Base-by-base conservation (phyloP, 2,888 invertebrate species). In the Choristoneura rosaceana region DNA sequence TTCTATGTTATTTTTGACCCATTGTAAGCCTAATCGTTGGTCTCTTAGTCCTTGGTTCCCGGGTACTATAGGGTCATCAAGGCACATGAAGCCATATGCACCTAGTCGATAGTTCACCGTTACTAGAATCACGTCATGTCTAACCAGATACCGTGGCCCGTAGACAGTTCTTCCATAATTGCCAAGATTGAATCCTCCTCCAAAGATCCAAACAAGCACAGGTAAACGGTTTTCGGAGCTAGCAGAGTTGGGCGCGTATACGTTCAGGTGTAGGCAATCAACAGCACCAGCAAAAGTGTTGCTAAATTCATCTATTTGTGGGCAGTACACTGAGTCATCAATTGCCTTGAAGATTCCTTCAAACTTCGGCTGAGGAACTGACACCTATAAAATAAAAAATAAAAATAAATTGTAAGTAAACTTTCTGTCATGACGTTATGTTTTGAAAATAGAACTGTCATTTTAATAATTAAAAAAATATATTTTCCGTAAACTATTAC, bases 31-130 rank as follows among this genome's bases (percentile, higher is more conserved):
- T 12, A 82, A 33, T 0, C 80, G 50, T 75, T 90, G 90, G 69
- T 90, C 90, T 80, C 88, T 90, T 0, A 90, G 76, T 0, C 90
- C 90, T 76, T 87, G 86, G 64, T 90, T 90, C 14, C 90, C 90
- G 4, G 89, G 83, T 14, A 85, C 78, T 55, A 82, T 80, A 5
- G 84, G 81, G 15, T 74, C 81, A 63, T 84, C 83, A 0, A 90
- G 79, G 61, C 89, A 89, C 87, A 90, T 87, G 69, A 90, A 90
- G 10, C 90, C 90, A 60, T 87, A 90, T 0, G 87, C 80, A 14
- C 87, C 88, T 0, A 85, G 60, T 8, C 90, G 81, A 69, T 90
- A 88, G 67, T 85, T 88, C 0, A 90, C 43, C 2, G 84, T 83
- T 0, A 90, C 85, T 3, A 90, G 58, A 38, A 90, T 84, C 17